Percentiles rank a stretch among this genome's conserved stretches.
Evolutionary conservation across 2,797 vertebrate genomes (phyloP).

Genomic region (Cichlasoma orientale): DNA sequence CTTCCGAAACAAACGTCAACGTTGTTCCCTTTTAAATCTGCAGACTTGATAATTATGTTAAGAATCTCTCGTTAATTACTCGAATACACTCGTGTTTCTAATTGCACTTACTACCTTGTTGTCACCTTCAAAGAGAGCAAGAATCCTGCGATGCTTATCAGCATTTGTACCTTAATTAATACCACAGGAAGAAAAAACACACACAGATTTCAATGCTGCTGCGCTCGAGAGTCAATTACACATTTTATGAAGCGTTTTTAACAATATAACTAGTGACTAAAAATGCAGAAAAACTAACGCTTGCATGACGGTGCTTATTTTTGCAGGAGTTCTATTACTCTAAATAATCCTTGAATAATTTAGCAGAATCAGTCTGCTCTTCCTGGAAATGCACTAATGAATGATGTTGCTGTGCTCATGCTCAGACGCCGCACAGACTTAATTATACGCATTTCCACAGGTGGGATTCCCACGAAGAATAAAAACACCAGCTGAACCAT

Average conservation of each 20-base stretch:
- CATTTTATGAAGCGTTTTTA: too few species aligned
- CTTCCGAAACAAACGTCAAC: neutral
- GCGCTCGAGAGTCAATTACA: too few species aligned
- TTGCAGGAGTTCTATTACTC: too few species aligned
- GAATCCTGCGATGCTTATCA: neutral
- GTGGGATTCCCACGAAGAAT: neutral
- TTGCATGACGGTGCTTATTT: neutral
- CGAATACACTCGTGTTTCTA: neutral
- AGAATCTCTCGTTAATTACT: neutral
- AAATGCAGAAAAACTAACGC: neutral
- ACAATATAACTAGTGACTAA: too few species aligned
- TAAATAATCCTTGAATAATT: neutral
- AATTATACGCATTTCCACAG: conserved; percentile 18
- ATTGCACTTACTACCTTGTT: neutral
- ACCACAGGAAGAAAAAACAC: neutral
- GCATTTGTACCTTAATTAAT: neutral
- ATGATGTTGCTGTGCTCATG: neutral
- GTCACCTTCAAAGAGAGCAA: neutral
- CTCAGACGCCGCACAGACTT: neutral
- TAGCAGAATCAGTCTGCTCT: neutral
- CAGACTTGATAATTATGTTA: neutral
- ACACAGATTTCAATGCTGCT: neutral
- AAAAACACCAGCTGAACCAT: conserved; percentile 1
- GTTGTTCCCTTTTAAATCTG: neutral
- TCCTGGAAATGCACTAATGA: neutral